Conservation (phyloP, 2,113 vertebrate genomes). For the Myotis davidii region DNA sequence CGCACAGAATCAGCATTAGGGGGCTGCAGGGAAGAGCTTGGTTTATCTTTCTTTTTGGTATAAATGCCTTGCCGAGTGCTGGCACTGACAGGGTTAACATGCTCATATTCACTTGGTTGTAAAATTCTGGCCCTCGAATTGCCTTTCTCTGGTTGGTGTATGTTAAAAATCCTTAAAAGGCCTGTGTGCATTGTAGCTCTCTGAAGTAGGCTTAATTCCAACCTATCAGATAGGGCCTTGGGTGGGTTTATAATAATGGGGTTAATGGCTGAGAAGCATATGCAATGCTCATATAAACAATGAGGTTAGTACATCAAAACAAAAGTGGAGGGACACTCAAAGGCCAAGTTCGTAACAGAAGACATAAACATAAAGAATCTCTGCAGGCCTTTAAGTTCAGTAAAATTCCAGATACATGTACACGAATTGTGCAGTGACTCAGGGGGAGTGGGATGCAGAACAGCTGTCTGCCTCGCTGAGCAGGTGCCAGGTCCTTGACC, state of each 20-base stretch:
- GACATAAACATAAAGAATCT: not conserved
- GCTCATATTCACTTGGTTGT: not conserved
- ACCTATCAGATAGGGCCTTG: not conserved
- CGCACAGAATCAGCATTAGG: not conserved
- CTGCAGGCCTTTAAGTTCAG: not conserved
- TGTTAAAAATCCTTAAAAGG: not conserved
- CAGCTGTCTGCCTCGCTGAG: slow-evolving; percentile 10
- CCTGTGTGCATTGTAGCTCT: not conserved
- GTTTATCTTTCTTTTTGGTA: not conserved
- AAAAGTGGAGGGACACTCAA: not conserved
- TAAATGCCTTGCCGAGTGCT: not conserved
- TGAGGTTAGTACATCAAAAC: not conserved
- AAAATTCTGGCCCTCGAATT: not conserved
- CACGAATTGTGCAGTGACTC: not conserved
- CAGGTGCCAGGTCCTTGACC: slow-evolving; percentile 38
- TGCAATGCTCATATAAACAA: slow-evolving; percentile 15
- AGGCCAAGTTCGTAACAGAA: slow-evolving; percentile 4
- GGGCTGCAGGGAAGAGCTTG: not conserved
- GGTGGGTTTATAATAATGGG: slow-evolving; percentile 33
- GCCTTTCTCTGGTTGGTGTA: not conserved
- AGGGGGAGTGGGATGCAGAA: slow-evolving; percentile 23
- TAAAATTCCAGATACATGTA: not conserved
- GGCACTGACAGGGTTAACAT: not conserved
- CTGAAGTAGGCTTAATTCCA: not conserved
- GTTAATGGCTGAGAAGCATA: slow-evolving; percentile 24